Percentiles rank a stretch among this genome's conserved stretches.
Evolutionary conservation across 1,140 invertebrate species (phyloP).

Genomic region (Aricia agestis): DNA sequence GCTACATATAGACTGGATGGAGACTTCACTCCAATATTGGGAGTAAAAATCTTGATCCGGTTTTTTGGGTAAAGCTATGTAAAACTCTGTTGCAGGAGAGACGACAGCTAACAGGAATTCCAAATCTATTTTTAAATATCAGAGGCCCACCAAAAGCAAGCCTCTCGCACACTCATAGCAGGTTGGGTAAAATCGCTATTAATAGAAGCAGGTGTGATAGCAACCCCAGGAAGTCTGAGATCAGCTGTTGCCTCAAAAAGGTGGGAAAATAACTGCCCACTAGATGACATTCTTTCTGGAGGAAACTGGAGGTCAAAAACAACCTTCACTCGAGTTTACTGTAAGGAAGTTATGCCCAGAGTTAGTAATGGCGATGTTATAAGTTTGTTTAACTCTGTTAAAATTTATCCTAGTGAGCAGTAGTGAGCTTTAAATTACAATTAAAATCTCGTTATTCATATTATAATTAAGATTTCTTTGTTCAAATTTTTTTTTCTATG

Average conservation of each 20-base stretch:
- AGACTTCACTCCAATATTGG: conserved; percentile 22
- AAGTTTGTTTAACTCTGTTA: too few species aligned
- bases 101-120: neutral
- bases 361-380: too few species aligned
- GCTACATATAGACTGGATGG: conserved; percentile 26
- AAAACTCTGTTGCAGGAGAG: conserved; percentile 6
- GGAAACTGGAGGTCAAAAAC: neutral
- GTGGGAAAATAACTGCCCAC: neutral
- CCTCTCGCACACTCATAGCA: conserved; percentile 15
- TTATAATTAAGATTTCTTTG: too few species aligned
- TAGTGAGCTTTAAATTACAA: too few species aligned
- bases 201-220: conserved; percentile 15
- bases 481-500: too few species aligned
- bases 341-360: too few species aligned
- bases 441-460: too few species aligned
- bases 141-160: conserved; percentile 16
- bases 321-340: neutral
- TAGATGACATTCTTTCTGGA: neutral
- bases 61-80: conserved; percentile 22
- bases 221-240: conserved; percentile 4
- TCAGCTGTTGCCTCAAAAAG: neutral
- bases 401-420: too few species aligned
- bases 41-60: conserved; percentile 25
- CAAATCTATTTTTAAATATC: conserved; percentile 19
- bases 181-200: conserved; percentile 15